Evolutionary conservation across 2,113 vertebrate genomes (phyloP), one percentile per base, ranked within the genome.

Genomic region (Isurus oxyrinchus): DNA sequence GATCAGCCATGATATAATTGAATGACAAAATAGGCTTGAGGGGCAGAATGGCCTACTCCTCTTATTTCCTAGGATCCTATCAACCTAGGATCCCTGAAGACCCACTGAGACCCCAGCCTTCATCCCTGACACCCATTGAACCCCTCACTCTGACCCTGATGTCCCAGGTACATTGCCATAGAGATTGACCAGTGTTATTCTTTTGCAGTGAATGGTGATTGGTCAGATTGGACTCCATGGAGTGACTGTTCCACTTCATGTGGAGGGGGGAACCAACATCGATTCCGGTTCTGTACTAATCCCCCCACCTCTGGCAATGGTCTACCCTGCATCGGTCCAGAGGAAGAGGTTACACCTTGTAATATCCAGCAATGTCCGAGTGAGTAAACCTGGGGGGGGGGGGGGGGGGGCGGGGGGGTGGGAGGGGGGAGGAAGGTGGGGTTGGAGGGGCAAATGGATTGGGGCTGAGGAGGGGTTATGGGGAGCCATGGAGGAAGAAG

Each of bases 181-280:
- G 86, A 88, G 86, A 31, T 11, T 88, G 8, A 88, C 86, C 49
- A 55, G 8, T 13, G 10, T 31, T 88, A 7, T 88, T 27, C 55
- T 0, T 0, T 7, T 61, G 79, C 96, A 98, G 98, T 97, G 44
- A 97, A 98, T 0, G 98, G 98, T 31, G 96, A 87, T 16, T 99
- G 98, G 99, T 98, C 98, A 0, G 63, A 10, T 0, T 99, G 98
- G 99, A 99, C 98, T 0, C 98, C 98, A 0, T 99, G 98, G 99
- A 98, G 99, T 1, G 97, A 97, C 72, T 99, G 99, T 57, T 98
- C 98, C 0, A 97, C 97, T 35, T 97, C 98, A 0, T 99, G 99
- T 25, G 98, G 98, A 2, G 96, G 97, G 0, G 98, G 98, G 16
- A 97, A 97, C 0, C 98, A 98, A 97, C 98, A 98, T 49, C 97